Evolutionary conservation across 2,797 vertebrate genomes (phyloP).

Genomic region (Centropyge bicolor): DNA sequence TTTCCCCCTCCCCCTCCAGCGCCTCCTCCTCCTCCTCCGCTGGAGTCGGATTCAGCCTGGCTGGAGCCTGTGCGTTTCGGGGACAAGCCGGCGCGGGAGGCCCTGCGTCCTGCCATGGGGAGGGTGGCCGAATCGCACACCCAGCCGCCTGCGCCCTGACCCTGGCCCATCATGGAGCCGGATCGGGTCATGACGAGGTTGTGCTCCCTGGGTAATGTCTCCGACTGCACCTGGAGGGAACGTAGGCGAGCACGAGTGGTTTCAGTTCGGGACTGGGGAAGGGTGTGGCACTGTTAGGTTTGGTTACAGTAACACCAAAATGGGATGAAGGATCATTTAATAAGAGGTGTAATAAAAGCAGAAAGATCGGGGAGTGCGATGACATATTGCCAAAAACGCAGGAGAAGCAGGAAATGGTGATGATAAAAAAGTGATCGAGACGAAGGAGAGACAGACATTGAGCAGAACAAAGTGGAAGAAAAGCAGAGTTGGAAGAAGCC

Average conservation of each 20-base stretch:
- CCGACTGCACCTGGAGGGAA: conserved; percentile 86
- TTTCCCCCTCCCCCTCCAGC: conserved; percentile 46
- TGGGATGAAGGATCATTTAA: conserved; percentile 39
- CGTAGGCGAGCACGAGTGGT: conserved; percentile 77
- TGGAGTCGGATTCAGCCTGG: conserved; percentile 80
- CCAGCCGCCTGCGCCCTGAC: conserved; percentile 80
- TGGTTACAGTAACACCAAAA: conserved; percentile 41
- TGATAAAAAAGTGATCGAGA: conserved; percentile 44
- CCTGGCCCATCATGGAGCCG: conserved; percentile 79
- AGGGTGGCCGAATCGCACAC: conserved; percentile 87
- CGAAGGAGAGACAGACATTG: conserved; percentile 40
- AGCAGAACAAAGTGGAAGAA: conserved; percentile 46
- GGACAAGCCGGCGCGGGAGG: conserved; percentile 86
- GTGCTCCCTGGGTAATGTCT: conserved; percentile 82
- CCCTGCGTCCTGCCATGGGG: conserved; percentile 86
- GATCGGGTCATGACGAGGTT: conserved; percentile 86
- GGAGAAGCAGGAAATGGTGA: conserved; percentile 31
- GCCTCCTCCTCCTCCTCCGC: conserved; percentile 58
- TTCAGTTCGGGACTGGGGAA: conserved; percentile 74
- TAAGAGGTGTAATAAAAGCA: conserved; percentile 28
- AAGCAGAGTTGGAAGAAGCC: conserved; percentile 64
- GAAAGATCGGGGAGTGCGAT: conserved; percentile 18
- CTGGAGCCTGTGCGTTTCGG: conserved; percentile 83
- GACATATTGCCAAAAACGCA: conserved; percentile 22
- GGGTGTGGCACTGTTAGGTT: conserved; percentile 68